Percentiles rank a stretch among this genome's conserved stretches.
phyloP scores from a whole-genome alignment of 2,113 vertebrate genomes.

The Gasterosteus aculeatus region DNA sequence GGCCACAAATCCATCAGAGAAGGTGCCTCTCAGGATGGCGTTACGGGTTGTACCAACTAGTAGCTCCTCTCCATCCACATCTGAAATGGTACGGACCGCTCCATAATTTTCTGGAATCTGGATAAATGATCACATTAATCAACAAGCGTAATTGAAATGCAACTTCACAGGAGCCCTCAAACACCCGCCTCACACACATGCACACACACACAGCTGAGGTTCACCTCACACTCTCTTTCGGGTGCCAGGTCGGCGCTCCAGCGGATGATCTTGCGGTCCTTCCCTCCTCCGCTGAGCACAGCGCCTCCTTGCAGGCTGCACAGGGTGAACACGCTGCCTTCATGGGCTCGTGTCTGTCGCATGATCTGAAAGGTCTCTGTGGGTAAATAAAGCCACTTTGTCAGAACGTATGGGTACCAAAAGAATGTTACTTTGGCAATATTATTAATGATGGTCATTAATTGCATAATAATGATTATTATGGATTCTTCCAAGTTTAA shows the following conservation, averaged over 20 bases:
- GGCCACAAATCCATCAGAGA: slow-evolving; percentile 86
- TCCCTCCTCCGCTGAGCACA: slow-evolving; percentile 90
- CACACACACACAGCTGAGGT: slow-evolving; percentile 28
- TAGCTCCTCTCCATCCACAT: slow-evolving; percentile 85
- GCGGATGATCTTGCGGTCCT: slow-evolving; percentile 88
- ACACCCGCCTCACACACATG: not conserved
- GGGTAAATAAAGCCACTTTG: not conserved
- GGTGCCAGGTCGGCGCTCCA: slow-evolving; percentile 87
- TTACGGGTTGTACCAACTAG: slow-evolving; percentile 91
- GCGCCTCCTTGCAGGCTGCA: slow-evolving; percentile 84
- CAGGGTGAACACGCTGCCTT: slow-evolving; percentile 91
- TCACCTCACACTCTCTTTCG: slow-evolving; percentile 90
- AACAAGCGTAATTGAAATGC: not conserved
- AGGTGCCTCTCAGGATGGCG: slow-evolving; percentile 86
- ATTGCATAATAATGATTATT: no score
- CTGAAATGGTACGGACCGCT: slow-evolving; percentile 87
- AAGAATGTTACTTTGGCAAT: not conserved
- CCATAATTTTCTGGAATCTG: slow-evolving; percentile 90
- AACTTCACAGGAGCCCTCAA: not conserved
- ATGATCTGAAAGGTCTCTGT: slow-evolving; percentile 91
- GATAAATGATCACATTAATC: not conserved
- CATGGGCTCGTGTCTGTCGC: slow-evolving; percentile 89
- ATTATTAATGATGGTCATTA: not conserved
- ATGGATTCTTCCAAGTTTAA: not conserved
- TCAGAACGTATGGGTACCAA: not conserved